Evolutionary conservation across 2,113 vertebrate genomes (phyloP).

Genomic region (Ammodytes marinus): DNA sequence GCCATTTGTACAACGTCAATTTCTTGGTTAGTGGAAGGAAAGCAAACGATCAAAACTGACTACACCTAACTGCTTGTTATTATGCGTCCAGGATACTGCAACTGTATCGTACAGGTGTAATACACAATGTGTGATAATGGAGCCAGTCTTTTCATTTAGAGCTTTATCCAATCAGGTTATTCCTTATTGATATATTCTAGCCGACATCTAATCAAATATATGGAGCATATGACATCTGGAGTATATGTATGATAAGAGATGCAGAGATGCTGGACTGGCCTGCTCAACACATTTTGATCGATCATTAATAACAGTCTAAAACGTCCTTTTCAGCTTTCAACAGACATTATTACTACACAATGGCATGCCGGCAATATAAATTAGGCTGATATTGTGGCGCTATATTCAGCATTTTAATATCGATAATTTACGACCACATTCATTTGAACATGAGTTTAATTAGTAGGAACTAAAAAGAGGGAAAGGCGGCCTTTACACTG

Average conservation of each 20-base stretch:
- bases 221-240: conserved; percentile 13
- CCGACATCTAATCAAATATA: conserved; percentile 27
- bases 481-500: background rate
- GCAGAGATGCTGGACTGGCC: background rate
- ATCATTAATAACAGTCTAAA: conserved; percentile 13
- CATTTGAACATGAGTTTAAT: conserved; percentile 29
- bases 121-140: background rate
- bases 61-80: background rate
- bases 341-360: background rate
- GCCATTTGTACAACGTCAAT: conserved; percentile 3
- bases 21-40: background rate
- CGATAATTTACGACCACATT: conserved; percentile 3
- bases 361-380: background rate
- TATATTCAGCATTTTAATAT: conserved; percentile 13
- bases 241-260: background rate
- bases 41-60: background rate
- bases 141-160: background rate
- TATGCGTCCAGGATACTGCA: background rate
- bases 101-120: background rate
- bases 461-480: background rate
- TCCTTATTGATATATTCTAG: background rate
- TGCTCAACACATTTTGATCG: background rate
- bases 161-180: background rate
- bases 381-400: background rate
- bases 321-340: background rate